phyloP scores from a whole-genome alignment of 2,797 vertebrate genomes.

The Galagoides demidoff region DNA sequence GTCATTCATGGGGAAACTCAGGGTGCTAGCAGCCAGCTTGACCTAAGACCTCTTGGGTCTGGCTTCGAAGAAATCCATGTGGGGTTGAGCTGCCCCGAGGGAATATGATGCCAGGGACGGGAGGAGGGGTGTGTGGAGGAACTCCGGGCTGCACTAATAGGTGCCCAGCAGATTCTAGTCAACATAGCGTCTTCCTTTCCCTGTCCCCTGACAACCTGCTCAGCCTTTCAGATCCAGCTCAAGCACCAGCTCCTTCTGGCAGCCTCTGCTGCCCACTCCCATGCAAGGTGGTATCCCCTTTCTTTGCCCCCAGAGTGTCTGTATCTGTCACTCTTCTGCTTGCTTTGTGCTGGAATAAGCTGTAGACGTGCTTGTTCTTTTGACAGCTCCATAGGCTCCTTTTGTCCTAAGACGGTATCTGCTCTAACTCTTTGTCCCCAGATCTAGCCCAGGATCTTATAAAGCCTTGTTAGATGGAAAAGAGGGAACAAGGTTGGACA shows the following conservation, averaged over 20 bases:
- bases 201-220: neutral
- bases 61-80: neutral
- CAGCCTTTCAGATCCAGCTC: neutral
- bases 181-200: neutral
- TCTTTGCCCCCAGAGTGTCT: neutral
- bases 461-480: neutral
- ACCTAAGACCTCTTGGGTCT: neutral
- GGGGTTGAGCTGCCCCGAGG: neutral
- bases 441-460: neutral
- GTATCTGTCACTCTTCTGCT: neutral
- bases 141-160: neutral
- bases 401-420: neutral
- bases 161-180: neutral
- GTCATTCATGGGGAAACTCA: neutral
- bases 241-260: neutral
- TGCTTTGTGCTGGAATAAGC: neutral
- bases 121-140: neutral
- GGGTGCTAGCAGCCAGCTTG: neutral
- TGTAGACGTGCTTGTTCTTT: neutral
- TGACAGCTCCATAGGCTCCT: neutral
- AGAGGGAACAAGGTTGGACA: neutral
- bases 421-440: neutral
- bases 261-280: neutral
- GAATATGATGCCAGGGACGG: neutral
- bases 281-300: accelerated